These are phyloP conservation scores for Haliaeetus leucogaster DNA, from an alignment of 2,113 vertebrate genomes.

Conservation along the genomic window DNA sequence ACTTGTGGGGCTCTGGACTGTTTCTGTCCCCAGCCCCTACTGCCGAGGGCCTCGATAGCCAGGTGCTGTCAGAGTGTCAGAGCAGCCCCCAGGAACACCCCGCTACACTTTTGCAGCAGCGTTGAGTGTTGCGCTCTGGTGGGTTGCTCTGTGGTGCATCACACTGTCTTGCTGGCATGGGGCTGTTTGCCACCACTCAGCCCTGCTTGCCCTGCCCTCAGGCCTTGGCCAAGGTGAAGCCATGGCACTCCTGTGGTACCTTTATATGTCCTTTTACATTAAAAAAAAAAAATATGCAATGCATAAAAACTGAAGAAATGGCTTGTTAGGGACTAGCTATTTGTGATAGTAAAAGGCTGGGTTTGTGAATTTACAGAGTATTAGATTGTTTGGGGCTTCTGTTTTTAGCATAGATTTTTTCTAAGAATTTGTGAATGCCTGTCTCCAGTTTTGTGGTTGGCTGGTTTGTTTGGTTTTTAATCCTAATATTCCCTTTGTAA, in stretches of 20 bases:
- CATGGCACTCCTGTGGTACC: neutral
- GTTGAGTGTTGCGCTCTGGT: neutral
- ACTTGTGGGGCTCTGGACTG: neutral
- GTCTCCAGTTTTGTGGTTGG: neutral
- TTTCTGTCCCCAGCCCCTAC: neutral
- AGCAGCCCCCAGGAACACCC: neutral
- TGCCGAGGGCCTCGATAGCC: fast-evolving
- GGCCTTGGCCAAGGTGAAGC: neutral
- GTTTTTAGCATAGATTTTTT: neutral
- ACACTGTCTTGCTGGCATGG: neutral
- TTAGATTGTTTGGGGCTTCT: neutral
- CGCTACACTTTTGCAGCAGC: neutral
- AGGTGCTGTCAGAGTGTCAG: neutral
- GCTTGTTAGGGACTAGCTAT: neutral
- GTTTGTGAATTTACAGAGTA: neutral
- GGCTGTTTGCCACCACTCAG: neutral
- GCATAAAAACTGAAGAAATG: neutral
- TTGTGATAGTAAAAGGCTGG: neutral
- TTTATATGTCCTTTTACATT: neutral
- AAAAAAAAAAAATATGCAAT: neutral
- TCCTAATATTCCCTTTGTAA: neutral
- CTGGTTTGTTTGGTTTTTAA: neutral
- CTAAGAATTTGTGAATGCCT: neutral
- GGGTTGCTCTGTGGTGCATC: neutral
- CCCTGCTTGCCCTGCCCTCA: neutral